Evolutionary conservation across 2,113 vertebrate genomes (phyloP).

Genomic region (Todiramphus chloris): DNA sequence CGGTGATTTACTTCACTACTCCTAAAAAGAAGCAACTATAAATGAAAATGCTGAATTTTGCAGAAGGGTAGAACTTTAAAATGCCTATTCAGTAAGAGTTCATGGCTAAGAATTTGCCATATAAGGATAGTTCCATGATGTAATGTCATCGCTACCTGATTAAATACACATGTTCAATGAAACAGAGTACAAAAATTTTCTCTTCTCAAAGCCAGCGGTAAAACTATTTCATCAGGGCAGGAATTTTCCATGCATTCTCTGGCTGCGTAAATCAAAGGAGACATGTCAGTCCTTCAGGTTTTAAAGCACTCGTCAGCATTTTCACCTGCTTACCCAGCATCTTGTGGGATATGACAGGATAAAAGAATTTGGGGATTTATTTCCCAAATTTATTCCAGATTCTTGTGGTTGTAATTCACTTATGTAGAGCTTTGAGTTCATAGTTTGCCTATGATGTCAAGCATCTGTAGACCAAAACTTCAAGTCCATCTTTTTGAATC

Average conservation of each 20-base stretch:
- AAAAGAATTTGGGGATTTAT: neutral
- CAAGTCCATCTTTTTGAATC: neutral
- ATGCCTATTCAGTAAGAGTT: neutral
- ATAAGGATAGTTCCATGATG: neutral
- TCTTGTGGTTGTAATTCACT: neutral
- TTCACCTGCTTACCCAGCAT: neutral
- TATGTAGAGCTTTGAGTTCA: neutral
- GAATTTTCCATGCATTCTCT: neutral
- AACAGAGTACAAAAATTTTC: neutral
- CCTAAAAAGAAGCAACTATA: neutral
- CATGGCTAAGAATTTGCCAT: neutral
- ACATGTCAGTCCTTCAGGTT: neutral
- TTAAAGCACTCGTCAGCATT: neutral
- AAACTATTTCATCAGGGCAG: neutral
- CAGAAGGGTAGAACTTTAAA: neutral
- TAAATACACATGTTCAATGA: neutral
- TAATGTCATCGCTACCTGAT: neutral
- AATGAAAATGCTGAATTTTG: neutral
- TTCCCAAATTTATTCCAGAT: neutral
- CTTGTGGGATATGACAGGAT: neutral
- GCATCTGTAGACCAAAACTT: neutral
- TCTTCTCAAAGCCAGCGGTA: neutral
- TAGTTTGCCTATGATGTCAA: neutral
- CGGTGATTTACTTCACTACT: neutral
- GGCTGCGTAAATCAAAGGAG: neutral